Percentiles rank a stretch among this genome's conserved stretches.
Evolutionary conservation across 2,888 invertebrate species (phyloP).

Genomic region (Pantelozetes paolii): DNA sequence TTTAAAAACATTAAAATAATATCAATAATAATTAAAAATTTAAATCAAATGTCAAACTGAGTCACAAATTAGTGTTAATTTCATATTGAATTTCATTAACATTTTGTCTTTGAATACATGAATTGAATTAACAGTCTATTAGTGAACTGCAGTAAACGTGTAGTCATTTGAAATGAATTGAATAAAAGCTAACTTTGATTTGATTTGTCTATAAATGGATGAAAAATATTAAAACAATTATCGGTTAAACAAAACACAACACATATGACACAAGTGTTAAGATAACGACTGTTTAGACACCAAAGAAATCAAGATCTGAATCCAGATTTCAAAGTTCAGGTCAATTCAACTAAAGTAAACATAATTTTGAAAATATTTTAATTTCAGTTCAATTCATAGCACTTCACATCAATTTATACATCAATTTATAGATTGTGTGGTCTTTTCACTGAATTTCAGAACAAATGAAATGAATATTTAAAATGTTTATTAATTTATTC

Average conservation of each 20-base stretch:
- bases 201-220: not conserved
- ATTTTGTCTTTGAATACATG: not conserved
- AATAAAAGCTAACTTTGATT: not conserved
- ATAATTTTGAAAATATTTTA: too few relatives aligned
- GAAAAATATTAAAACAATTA: slow-evolving; percentile 1
- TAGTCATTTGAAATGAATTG: not conserved
- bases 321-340: not conserved
- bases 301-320: not conserved
- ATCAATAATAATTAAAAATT: not conserved
- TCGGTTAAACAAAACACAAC: not conserved
- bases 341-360: not conserved
- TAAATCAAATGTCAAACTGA: not conserved
- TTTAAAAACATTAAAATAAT: too few relatives aligned
- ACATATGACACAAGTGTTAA: slow-evolving; percentile 9
- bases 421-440: not conserved
- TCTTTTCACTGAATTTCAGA: too few relatives aligned
- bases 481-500: too few relatives aligned
- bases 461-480: too few relatives aligned
- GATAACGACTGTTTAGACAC: not conserved
- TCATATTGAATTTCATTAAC: not conserved
- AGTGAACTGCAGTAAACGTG: too few relatives aligned
- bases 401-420: not conserved
- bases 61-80: not conserved
- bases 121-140: not conserved
- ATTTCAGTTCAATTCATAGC: too few relatives aligned